Conservation (phyloP, 2,797 vertebrate species). For the Phyllotis vaccarum region DNA sequence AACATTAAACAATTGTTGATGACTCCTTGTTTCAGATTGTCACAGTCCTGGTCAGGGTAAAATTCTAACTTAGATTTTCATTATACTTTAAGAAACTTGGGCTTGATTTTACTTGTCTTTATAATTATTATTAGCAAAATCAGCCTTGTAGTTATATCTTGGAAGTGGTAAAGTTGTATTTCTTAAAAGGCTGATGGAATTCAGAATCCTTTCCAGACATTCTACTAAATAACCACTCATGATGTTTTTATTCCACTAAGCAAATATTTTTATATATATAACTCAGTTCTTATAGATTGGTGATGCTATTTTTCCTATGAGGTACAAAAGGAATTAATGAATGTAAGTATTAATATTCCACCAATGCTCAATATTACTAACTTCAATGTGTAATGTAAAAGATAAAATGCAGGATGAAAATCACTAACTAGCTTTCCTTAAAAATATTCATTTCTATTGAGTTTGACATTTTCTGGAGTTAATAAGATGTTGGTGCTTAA, state of each 20-base stretch:
- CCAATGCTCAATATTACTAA: neutral
- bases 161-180: slow-evolving; percentile 68
- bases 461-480: neutral
- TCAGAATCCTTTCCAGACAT: slow-evolving; percentile 73
- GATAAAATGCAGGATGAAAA: neutral
- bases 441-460: neutral
- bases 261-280: too few relatives aligned
- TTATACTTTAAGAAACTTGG: slow-evolving; percentile 21
- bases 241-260: slow-evolving; percentile 62
- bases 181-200: slow-evolving; percentile 34
- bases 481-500: neutral
- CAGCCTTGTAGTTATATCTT: neutral
- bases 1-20: neutral
- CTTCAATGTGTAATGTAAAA: neutral
- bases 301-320: slow-evolving; percentile 66
- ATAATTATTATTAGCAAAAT: slow-evolving; percentile 34
- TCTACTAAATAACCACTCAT: slow-evolving; percentile 60
- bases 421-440: neutral
- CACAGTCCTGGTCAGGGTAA: slow-evolving; percentile 19
- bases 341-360: neutral
- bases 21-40: neutral
- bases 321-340: slow-evolving; percentile 73
- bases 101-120: slow-evolving; percentile 61
- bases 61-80: neutral
- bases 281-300: slow-evolving; percentile 73